Percentiles rank a stretch among this genome's conserved stretches.
These are phyloP conservation scores for Chymomyza costata DNA, from an alignment of 1,140 invertebrate species.

Conservation along the genomic window DNA sequence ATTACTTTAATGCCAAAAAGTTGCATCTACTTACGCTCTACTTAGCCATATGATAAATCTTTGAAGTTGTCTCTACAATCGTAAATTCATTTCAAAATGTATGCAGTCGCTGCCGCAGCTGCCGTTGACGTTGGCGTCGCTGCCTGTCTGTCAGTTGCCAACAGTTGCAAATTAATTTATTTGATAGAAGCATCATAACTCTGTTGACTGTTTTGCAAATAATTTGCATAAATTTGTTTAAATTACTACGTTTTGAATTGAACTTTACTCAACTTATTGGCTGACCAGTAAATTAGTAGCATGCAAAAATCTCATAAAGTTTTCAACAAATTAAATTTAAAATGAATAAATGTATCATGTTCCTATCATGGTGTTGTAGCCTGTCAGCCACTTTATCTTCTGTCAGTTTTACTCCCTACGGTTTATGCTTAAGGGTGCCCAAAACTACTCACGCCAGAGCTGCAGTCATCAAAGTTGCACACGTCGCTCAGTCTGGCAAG, in stretches of 20 bases:
- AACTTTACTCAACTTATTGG: slow-evolving; percentile 31
- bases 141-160: too few relatives aligned
- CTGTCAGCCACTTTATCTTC: slow-evolving; percentile 59
- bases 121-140: too few relatives aligned
- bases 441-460: not conserved
- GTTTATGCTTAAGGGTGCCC: slow-evolving; percentile 7
- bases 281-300: slow-evolving; percentile 17
- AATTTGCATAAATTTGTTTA: too few relatives aligned
- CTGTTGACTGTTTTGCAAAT: slow-evolving; percentile 36
- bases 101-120: too few relatives aligned
- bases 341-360: slow-evolving; percentile 57
- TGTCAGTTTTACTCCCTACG: slow-evolving; percentile 16
- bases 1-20: slow-evolving; percentile 58
- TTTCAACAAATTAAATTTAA: slow-evolving; percentile 72
- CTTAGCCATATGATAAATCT: slow-evolving; percentile 40
- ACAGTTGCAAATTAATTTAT: slow-evolving; percentile 70
- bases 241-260: too few relatives aligned
- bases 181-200: slow-evolving; percentile 45
- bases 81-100: slow-evolving; percentile 60
- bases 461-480: slow-evolving; percentile 47
- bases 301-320: slow-evolving; percentile 53
- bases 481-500: slow-evolving; percentile 31
- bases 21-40: slow-evolving; percentile 18
- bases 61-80: slow-evolving; percentile 11
- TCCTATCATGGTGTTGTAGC: slow-evolving; percentile 17